Conservation (phyloP, 2,113 vertebrate species). For the Haemorhous mexicanus region DNA sequence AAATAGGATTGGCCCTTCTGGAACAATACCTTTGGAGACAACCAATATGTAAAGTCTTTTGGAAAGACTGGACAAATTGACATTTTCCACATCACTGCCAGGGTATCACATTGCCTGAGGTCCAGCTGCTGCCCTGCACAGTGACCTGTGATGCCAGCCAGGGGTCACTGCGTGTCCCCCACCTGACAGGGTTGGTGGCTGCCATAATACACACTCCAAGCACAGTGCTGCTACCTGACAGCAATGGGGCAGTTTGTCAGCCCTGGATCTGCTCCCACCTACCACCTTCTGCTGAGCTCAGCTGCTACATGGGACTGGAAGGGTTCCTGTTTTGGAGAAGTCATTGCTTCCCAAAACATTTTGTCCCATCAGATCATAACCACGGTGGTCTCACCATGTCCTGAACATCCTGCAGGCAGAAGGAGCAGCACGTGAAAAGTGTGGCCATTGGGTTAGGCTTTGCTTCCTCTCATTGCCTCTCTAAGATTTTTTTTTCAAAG, state of each 20-base stretch:
- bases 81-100: rapidly evolving
- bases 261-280: rapidly evolving
- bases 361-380: not conserved
- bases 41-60: not conserved
- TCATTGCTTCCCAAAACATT: not conserved
- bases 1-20: not conserved
- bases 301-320: not conserved
- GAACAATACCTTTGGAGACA: not conserved
- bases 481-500: not conserved
- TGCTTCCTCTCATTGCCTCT: not conserved
- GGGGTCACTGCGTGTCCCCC: not conserved
- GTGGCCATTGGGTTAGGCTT: not conserved
- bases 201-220: rapidly evolving
- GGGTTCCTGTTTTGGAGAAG: not conserved
- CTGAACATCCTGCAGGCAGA: not conserved
- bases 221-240: not conserved
- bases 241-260: rapidly evolving
- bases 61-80: not conserved
- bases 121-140: not conserved
- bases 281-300: not conserved
- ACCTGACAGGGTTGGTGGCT: not conserved
- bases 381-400: not conserved
- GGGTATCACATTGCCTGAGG: not conserved
- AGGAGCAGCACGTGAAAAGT: rapidly evolving
- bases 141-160: not conserved